Evolutionary conservation across 2,888 invertebrate genomes (phyloP).

Genomic region (Petrolisthes cinctipes): DNA sequence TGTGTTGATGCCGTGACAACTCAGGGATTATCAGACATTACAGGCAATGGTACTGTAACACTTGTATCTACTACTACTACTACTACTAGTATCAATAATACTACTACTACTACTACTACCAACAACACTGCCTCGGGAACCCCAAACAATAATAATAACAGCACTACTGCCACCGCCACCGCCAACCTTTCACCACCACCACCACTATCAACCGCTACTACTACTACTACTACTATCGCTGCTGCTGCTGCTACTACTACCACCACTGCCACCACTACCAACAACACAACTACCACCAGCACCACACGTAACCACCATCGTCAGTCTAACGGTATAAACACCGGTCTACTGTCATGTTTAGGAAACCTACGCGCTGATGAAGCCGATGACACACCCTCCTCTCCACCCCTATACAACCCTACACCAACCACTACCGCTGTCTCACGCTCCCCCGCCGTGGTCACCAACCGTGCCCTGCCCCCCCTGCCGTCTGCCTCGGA

Average conservation of each 20-base stretch:
- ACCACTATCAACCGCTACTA: constrained; percentile 36
- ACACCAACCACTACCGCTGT: constrained; percentile 4
- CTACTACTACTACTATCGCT: not conserved
- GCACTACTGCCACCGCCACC: constrained; percentile 24
- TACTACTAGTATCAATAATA: constrained; percentile 40
- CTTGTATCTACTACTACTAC: constrained; percentile 58
- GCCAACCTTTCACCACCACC: constrained; percentile 34
- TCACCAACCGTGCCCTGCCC: constrained; percentile 58
- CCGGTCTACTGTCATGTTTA: constrained; percentile 57
- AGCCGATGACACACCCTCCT: constrained; percentile 43
- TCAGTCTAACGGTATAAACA: constrained; percentile 57
- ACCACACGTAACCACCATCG: constrained; percentile 43
- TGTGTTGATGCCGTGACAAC: constrained; percentile 55
- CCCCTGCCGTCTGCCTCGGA: constrained; percentile 43
- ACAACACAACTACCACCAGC: not conserved
- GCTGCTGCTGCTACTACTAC: not conserved
- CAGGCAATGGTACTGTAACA: constrained; percentile 52
- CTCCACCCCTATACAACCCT: not conserved
- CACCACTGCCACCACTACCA: constrained; percentile 40
- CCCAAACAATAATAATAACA: constrained; percentile 42
- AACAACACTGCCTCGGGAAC: constrained; percentile 59
- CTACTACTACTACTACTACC: constrained; percentile 41
- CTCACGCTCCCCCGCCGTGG: constrained; percentile 51
- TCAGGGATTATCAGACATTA: constrained; percentile 61
- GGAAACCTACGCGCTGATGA: constrained; percentile 49